Conservation (phyloP, 2,888 invertebrate species). For the Camptogramma bilineatum region DNA sequence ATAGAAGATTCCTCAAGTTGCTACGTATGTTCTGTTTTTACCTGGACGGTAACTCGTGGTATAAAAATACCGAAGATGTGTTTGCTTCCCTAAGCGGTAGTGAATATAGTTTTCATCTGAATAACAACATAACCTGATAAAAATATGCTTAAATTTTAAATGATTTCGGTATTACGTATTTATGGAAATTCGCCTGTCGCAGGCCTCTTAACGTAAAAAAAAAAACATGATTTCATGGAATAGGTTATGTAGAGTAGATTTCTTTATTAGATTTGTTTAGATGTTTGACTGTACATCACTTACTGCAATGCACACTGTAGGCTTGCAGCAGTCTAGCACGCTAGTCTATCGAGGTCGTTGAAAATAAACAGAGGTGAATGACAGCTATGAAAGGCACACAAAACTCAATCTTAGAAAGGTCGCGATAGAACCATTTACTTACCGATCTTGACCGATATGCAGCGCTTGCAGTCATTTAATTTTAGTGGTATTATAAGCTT, state of each 20-base stretch:
- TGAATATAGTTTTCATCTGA: too few relatives aligned
- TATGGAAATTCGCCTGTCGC: too few relatives aligned
- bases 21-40: not conserved
- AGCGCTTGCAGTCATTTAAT: constrained; percentile 9
- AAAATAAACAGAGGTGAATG: constrained; percentile 44
- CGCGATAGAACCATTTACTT: constrained; percentile 31
- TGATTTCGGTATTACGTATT: too few relatives aligned
- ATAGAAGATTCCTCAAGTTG: too few relatives aligned
- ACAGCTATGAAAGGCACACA: constrained; percentile 34
- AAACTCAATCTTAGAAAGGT: constrained; percentile 39
- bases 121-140: not conserved
- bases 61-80: too few relatives aligned
- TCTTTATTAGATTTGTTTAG: not conserved
- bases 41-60: not conserved
- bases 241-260: not conserved
- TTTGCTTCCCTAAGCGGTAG: too few relatives aligned
- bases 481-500: constrained; percentile 7
- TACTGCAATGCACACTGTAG: constrained; percentile 24
- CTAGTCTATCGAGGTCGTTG: constrained; percentile 38
- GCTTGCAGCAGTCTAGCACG: constrained; percentile 31
- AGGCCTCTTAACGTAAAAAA: too few relatives aligned
- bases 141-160: too few relatives aligned
- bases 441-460: constrained; percentile 42
- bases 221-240: not conserved
- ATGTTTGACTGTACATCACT: constrained; percentile 29